These are phyloP conservation scores for Morphnarchus princeps DNA, from an alignment of 2,113 vertebrate genomes.

Conservation along the genomic window DNA sequence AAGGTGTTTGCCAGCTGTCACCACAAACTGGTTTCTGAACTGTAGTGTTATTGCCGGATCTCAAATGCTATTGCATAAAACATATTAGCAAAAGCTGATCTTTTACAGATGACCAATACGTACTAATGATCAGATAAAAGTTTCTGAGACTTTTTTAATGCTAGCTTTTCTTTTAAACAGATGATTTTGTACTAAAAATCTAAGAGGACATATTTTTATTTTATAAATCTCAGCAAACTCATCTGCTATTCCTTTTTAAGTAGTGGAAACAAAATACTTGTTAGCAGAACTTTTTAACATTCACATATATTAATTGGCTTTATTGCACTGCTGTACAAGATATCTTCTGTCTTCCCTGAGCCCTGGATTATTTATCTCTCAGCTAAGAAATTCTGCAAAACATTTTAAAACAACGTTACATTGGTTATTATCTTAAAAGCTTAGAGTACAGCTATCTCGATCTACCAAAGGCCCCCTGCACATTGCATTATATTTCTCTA, in stretches of 20 bases:
- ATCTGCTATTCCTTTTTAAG: not conserved
- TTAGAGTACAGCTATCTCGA: not conserved
- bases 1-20: not conserved
- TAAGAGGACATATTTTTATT: not conserved
- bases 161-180: not conserved
- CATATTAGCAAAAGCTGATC: not conserved
- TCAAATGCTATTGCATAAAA: not conserved
- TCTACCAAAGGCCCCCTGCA: not conserved
- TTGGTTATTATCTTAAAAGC: not conserved
- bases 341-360: not conserved
- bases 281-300: not conserved
- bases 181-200: not conserved
- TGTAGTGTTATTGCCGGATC: not conserved
- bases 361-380: not conserved
- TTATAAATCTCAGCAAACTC: not conserved
- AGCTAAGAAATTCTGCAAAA: not conserved
- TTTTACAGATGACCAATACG: not conserved
- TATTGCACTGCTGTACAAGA: not conserved
- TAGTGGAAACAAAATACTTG: not conserved
- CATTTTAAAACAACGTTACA: not conserved
- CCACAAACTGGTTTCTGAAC: not conserved
- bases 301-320: not conserved
- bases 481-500: not conserved
- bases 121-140: not conserved
- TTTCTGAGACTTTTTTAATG: not conserved